phyloP scores from a whole-genome alignment of 2,797 vertebrate genomes.

The Distichodus sexfasciatus region DNA sequence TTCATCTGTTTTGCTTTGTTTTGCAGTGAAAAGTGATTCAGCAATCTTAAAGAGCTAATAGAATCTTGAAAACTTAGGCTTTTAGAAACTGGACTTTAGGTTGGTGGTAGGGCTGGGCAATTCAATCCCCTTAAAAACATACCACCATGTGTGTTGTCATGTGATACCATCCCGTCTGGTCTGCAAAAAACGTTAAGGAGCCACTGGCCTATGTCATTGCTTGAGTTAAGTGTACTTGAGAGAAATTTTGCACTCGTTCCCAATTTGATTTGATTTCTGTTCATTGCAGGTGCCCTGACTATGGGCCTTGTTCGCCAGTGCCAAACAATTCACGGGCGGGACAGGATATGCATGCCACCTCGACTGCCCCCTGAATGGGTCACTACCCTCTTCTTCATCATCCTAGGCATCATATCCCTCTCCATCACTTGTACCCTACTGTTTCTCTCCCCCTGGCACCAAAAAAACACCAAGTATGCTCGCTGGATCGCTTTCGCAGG shows the following conservation, averaged over 20 bases:
- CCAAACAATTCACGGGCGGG: constrained; percentile 97
- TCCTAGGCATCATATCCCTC: constrained; percentile 98
- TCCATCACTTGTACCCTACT: constrained; percentile 96
- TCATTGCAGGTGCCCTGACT: constrained; percentile 86
- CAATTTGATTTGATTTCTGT: background rate
- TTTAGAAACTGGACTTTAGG: background rate
- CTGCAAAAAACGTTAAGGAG: too few relatives aligned
- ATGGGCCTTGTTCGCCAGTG: constrained; percentile 97
- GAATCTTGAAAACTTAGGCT: too few relatives aligned
- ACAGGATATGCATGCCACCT: constrained; percentile 94
- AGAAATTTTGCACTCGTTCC: too few relatives aligned
- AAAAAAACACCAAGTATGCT: constrained; percentile 96
- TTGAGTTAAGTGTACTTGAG: too few relatives aligned
- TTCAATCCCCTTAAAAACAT: too few relatives aligned
- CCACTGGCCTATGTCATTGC: too few relatives aligned
- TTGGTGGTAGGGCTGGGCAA: background rate
- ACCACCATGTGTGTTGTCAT: too few relatives aligned
- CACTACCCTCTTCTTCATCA: constrained; percentile 98
- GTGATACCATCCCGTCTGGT: too few relatives aligned
- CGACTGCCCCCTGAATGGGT: constrained; percentile 97
- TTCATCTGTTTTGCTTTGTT: background rate
- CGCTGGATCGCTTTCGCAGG: constrained; percentile 96
- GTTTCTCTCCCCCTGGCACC: constrained; percentile 96
- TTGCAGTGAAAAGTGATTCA: background rate
- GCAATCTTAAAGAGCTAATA: too few relatives aligned